Evolutionary conservation across 2,888 invertebrate genomes (phyloP), one percentile per base, ranked within the genome.

Genomic region (Drosophila percnosoma): DNA sequence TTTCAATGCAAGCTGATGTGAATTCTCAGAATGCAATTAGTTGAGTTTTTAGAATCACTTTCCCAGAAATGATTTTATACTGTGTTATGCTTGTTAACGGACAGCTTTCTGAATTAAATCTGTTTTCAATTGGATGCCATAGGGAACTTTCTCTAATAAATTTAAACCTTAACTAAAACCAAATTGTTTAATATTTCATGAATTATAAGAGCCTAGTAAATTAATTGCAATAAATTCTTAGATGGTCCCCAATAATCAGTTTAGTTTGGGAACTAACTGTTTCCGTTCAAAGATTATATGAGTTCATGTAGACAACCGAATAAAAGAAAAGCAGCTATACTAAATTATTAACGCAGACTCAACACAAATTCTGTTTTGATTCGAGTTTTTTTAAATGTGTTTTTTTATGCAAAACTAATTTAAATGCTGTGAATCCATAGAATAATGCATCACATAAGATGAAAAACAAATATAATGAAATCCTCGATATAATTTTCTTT

Each of bases 391-490:
- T 31, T 31, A 2, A 31, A 31, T 31, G 31, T 8, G 4, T 8
- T 18, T 38, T 2, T 18, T 38, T 18, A 38, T 21, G 15, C 4
- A 15, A 45, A 42, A 8, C 7, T 15, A 24, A 24, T 45, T 24
- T 45, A 24, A 45, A 15, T 15, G 7, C 7, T 7, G 13, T 13
- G 7, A 21, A 13, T 24, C 4, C 13, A 24, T 5, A 11, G 40
- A 38, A 38, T 18, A 40, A 40, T 40, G 40, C 40, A 29, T 38
- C n/a, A 29, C 24, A 27, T 13, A n/a, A 48, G 64, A 24, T 54
- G 49, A 34, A 38, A 38, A 54, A 49, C 7, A 65, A 21, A 21
- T 42, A 34, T 42, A 66, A 36, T 31, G 57, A 60, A 64, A 33
- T 10, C 27, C n/a, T 29, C 1, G 34, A 42, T 61, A 53, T n/a